Conservation (phyloP, 1,140 invertebrate genomes). For the Pseudomyrmex gracilis region DNA sequence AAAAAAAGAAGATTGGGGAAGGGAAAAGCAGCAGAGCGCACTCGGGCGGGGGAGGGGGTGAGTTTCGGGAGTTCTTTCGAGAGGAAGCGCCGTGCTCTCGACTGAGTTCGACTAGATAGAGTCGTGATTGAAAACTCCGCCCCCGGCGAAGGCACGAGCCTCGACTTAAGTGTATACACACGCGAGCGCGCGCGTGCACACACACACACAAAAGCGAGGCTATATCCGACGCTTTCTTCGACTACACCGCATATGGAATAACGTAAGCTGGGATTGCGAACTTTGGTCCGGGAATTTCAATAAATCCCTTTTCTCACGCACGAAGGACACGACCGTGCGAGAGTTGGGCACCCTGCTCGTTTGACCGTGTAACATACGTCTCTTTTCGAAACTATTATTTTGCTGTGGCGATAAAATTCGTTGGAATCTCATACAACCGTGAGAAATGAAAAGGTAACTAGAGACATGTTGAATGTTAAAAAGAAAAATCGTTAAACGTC, state of each 20-base stretch:
- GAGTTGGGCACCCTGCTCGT: neutral
- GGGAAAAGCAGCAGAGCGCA: constrained; percentile 32
- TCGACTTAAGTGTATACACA: constrained; percentile 79
- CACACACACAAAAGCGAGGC: neutral
- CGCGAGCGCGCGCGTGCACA: neutral
- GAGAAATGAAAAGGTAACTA: neutral
- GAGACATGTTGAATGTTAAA: too few relatives aligned
- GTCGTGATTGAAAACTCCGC: constrained; percentile 84
- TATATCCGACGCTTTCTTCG: constrained; percentile 11
- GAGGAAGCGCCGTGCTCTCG: constrained; percentile 52
- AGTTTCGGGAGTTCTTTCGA: constrained; percentile 26
- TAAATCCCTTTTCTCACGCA: neutral
- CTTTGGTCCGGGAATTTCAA: constrained; percentile 19
- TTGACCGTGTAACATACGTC: neutral
- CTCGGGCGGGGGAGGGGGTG: constrained; percentile 24
- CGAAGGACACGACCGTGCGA: neutral
- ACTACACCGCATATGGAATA: constrained; percentile 39
- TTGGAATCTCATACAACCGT: neutral
- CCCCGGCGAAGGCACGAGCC: constrained; percentile 72
- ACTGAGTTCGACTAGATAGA: constrained; percentile 80
- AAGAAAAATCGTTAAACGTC: too few relatives aligned
- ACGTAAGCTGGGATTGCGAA: constrained; percentile 17
- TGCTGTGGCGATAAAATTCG: too few relatives aligned
- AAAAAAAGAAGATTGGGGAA: constrained; percentile 52
- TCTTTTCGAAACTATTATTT: neutral